Conservation (phyloP, 2,888 invertebrate genomes). For the Flabesymbios commensalis region DNA sequence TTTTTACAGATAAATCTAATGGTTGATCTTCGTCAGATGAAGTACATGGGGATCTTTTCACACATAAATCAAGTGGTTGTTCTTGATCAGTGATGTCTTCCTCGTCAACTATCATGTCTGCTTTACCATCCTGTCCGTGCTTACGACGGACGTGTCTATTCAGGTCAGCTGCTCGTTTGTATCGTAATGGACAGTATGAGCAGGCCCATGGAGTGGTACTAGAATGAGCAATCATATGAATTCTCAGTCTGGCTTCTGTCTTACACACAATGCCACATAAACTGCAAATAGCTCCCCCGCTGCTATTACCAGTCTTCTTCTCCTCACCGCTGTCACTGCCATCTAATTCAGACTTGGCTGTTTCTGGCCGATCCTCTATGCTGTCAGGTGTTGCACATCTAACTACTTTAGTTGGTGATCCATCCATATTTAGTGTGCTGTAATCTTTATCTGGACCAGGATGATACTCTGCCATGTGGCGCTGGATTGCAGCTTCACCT, state of each 20-base stretch:
- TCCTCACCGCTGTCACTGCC: background rate
- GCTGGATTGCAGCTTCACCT: constrained; percentile 48
- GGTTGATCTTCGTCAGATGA: constrained; percentile 14
- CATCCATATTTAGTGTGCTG: background rate
- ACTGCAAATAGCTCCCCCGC: constrained; percentile 6
- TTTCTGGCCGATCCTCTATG: background rate
- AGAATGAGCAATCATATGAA: constrained; percentile 27
- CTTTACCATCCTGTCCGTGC: constrained; percentile 45
- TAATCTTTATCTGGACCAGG: constrained; percentile 25
- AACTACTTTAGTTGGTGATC: background rate
- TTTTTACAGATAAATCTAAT: constrained; percentile 29
- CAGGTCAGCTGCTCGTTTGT: constrained; percentile 53
- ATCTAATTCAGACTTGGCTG: background rate
- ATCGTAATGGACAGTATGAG: constrained; percentile 35
- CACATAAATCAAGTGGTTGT: constrained; percentile 25
- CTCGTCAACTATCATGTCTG: background rate
- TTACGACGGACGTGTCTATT: constrained; percentile 56
- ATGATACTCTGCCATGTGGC: constrained; percentile 53
- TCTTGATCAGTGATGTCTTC: constrained; percentile 12
- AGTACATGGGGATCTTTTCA: background rate
- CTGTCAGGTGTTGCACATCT: background rate
- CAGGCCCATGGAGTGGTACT: constrained; percentile 22
- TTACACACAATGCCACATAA: constrained; percentile 21
- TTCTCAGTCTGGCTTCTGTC: constrained; percentile 18
- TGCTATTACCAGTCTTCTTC: background rate